Conservation (phyloP, 2,888 invertebrate genomes). For the Apotomis capreana region DNA sequence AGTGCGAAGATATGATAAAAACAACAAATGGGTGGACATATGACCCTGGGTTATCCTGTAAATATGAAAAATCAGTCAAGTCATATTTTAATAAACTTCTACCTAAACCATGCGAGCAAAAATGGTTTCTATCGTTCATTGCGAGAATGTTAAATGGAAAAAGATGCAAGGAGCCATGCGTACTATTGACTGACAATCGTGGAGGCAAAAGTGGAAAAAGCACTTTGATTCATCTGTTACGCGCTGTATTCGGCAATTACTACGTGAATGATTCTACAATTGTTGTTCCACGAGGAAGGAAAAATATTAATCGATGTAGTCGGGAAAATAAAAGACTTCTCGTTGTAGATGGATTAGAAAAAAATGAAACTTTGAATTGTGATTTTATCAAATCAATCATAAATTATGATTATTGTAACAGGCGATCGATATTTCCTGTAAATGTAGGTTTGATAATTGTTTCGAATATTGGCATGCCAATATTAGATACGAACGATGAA, state of each 20-base stretch:
- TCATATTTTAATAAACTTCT: constrained; percentile 31
- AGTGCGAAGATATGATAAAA: constrained; percentile 27
- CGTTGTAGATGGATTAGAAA: constrained; percentile 3
- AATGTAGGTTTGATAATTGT: constrained; percentile 25
- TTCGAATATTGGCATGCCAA: constrained; percentile 4
- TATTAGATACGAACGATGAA: constrained; percentile 27
- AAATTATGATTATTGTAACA: constrained; percentile 2
- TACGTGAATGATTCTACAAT: not conserved
- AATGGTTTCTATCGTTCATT: constrained; percentile 33
- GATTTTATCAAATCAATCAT: constrained; percentile 23
- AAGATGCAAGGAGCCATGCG: not conserved
- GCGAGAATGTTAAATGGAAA: constrained; percentile 29
- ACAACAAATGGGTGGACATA: constrained; percentile 34
- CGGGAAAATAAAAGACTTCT: not conserved
- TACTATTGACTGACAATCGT: constrained; percentile 17
- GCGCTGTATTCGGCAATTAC: constrained; percentile 26
- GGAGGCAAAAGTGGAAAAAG: constrained; percentile 22
- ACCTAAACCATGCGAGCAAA: constrained; percentile 16
- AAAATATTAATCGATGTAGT: too few species aligned
- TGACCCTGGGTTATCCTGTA: constrained; percentile 25
- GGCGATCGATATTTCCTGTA: constrained; percentile 3
- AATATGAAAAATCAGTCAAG: constrained; percentile 26
- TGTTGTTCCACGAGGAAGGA: constrained; percentile 3
- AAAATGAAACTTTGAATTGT: not conserved
- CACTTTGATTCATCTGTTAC: constrained; percentile 26